Evolutionary conservation across 2,113 vertebrate genomes (phyloP), one percentile per base, ranked within the genome.

Genomic region (Phrynosoma blainvillii): DNA sequence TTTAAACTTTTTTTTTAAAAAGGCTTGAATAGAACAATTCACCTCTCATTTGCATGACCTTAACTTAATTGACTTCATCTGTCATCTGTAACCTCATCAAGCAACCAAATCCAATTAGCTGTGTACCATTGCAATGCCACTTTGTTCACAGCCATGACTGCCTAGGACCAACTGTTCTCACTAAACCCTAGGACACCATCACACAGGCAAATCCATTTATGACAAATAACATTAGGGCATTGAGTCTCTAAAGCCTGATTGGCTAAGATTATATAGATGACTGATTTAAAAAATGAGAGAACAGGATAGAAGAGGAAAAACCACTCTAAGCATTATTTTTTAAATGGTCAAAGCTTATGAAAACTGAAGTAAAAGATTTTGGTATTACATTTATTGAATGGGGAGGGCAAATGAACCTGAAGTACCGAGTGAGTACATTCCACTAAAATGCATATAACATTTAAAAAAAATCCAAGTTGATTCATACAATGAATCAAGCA

Each of bases 301-400:
- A 18, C 59, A 62, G 59, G 59, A 16, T 2, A 62, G 47, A 47
- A 62, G 59, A 16, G 18, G 18, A 16, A 62, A 62, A 62, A 18
- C 1, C 54, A 88, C 87, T 91, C 91, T 82, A 84, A 90, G 93
- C 93, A 92, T 47, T 47, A n/a, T 93, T 90, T 94, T 87, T 92
- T 90, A 93, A 94, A 92, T 88, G 91, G 84, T 92, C 90, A 89
- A 91, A 92, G 42, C 88, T 89, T 90, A 89, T 86, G 87, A 75
- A 91, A 85, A 86, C 32, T 84, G 54, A 84, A 90, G 79, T 87
- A 85, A 56, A 54, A 84, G 21, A 93, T 90, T 92, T 87, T 47
- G 82, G 88, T 88, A 93, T 94, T 84, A 62, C 36, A 40, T 32
- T 68, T 52, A 18, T 79, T 54, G 42, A 68, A 68, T 52, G 68